Base-by-base conservation (phyloP, 1,140 invertebrate genomes). In the Conus betulinus region DNA sequence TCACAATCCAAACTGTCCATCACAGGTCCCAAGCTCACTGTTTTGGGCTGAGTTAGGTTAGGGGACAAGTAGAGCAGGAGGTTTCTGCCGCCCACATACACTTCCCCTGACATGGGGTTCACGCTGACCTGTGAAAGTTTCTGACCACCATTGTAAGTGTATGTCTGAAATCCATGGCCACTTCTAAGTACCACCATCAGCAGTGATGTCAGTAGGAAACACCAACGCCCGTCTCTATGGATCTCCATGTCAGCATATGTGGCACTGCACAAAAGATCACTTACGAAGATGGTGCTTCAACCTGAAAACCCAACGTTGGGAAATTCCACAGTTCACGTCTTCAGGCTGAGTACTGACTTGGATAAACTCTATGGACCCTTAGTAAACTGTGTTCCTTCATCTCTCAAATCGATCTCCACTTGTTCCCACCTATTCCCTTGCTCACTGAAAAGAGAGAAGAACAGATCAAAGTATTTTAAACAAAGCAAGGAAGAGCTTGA, bases 51-150 rank as follows among this genome's bases (percentile, higher is more conserved):
- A 15, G 84, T 81, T 55, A 92, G 88, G 78, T 91, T 79, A 25
- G 84, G 39, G 84, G 88, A 84, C 55, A 92, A 63, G 57, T 91
- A 83, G 17, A 88, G 25, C 25, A 92, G 81, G 67, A 87, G 60
- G 83, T 92, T 91, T 23, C 84, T 67, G 15, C 91, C 91, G 51
- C 91, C 91, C 84, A 91, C 76, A 84, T 85, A 92, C 5, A 92
- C 71, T n/a, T 84, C 82, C 5, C 86, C 52, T 20, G 82, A 87
- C 0, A 83, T 17, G 25, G 71, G 51, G 52, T 76, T 51, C 52
- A 87, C 74, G 15, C 52, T 23, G 13, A 87, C 74, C 23, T 78
- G 71, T 3, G 8, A 8, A 13, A 87, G 20, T 17, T 5, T 27
- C 5, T 53, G 27, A 6, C 53, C 71, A 25, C 71, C 74, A 76